Evolutionary conservation across 2,888 invertebrate genomes (phyloP).

Genomic region (Aphodius sticticus): DNA sequence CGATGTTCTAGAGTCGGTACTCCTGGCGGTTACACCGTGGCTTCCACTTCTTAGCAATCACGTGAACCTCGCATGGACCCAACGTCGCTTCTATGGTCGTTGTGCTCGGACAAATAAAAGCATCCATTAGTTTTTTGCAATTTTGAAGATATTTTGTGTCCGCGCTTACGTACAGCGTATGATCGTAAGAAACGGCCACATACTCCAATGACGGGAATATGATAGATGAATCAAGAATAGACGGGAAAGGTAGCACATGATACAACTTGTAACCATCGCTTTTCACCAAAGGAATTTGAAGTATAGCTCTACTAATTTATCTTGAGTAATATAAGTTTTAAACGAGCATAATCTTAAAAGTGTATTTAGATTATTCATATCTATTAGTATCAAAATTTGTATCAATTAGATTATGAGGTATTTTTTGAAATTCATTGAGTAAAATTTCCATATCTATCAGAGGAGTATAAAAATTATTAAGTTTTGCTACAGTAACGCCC

Average conservation of each 20-base stretch:
- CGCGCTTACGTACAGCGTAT: slow-evolving; percentile 14
- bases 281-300: not conserved
- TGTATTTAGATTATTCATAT: slow-evolving; percentile 9
- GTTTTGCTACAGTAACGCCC: no score
- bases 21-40: not conserved
- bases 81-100: not conserved
- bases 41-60: not conserved
- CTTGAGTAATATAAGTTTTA: not conserved
- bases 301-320: slow-evolving; percentile 4
- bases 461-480: not conserved
- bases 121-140: slow-evolving; percentile 17
- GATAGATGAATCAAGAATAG: not conserved
- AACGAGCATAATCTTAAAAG: not conserved
- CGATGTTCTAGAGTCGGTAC: not conserved
- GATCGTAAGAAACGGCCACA: slow-evolving; percentile 11
- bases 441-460: not conserved
- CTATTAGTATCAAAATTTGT: not conserved
- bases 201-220: slow-evolving; percentile 6
- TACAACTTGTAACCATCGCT: not conserved
- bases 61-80: not conserved
- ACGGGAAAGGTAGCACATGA: not conserved
- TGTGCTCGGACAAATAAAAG: slow-evolving; percentile 4
- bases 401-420: not conserved
- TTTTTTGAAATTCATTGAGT: not conserved
- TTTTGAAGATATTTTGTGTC: not conserved